Evolutionary conservation across 2,797 vertebrate genomes (phyloP), one percentile per base, ranked within the genome.

Genomic region (Dryobates pubescens): DNA sequence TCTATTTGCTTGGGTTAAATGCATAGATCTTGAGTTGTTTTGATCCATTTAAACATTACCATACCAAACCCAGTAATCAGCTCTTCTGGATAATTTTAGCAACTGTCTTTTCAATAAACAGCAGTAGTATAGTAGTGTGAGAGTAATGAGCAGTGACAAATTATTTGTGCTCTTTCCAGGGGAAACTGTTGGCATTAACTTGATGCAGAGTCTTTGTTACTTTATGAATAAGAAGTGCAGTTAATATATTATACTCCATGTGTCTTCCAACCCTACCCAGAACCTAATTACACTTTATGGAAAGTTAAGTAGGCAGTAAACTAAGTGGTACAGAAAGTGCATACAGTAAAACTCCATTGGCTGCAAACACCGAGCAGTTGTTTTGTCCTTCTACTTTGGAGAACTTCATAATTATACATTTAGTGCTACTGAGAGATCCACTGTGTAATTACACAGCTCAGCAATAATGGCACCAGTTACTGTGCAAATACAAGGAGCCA

Each of bases 381-480:
- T 94, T 97, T 89, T 73, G 94, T 92, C 90, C 93, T 90, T 91
- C 90, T 95, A 93, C 85, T 96, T 85, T 92, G 53, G 86, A 95
- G 88, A 96, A 97, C 84, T 97, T 97, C 74, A 62, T 97, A 98
- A 97, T 97, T 97, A 97, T 34, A 96, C 75, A 94, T 94, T 97
- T 96, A 94, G 74, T 87, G 82, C 78, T 88, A 93, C 67, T 82
- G 95, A 97, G 94, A 90, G 85, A 97, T 92, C 67, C 32, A 72
- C 73, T 92, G 83, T 94, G 79, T 95, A 97, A 97, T 97, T 97
- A 96, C 61, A 96, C 49, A 96, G 95, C 92, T 96, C 89, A 85
- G 78, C 86, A 95, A 93, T 92, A 97, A 96, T 81, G 91, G 72
- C 94, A 73, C 72, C 75, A 67, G 95, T 96, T 96, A 93, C 81